Conservation (phyloP, 2,113 vertebrate species). For the Podarcis muralis region DNA sequence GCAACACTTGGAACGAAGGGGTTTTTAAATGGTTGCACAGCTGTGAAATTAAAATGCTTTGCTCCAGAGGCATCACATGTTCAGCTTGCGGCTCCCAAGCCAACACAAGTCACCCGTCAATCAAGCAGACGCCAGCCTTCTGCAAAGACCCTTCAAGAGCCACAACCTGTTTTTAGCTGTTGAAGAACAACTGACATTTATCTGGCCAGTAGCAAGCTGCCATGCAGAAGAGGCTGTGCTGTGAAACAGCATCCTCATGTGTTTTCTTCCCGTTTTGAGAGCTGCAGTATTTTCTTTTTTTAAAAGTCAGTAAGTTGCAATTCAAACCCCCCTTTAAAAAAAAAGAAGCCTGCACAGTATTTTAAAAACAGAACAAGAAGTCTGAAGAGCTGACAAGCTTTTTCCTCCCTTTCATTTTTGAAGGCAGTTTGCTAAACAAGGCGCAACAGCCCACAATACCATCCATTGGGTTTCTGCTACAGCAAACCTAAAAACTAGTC, state of each 20-base stretch:
- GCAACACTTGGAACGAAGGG: neutral
- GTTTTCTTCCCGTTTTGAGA: accelerated
- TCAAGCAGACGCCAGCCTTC: constrained; percentile 26
- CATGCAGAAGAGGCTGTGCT: neutral
- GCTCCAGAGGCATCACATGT: neutral
- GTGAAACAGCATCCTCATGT: constrained; percentile 46
- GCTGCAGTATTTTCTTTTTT: neutral
- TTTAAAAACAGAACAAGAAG: no score
- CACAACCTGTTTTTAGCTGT: constrained; percentile 60
- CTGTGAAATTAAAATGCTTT: accelerated
- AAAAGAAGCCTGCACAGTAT: neutral
- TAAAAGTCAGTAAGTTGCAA: neutral
- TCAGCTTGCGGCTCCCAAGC: neutral
- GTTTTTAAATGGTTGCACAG: accelerated
- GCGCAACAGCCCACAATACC: neutral
- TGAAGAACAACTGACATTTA: constrained; percentile 61
- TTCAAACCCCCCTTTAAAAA: neutral
- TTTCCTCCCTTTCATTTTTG: no score
- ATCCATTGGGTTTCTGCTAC: no score
- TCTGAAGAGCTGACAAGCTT: no score
- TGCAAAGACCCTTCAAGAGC: neutral
- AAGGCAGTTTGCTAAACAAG: neutral
- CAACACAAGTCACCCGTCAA: constrained; percentile 59
- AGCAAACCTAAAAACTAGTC: no score
- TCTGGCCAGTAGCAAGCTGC: constrained; percentile 49